phyloP scores from a whole-genome alignment of 2,113 vertebrate species.

The Xenopus laevis region DNA sequence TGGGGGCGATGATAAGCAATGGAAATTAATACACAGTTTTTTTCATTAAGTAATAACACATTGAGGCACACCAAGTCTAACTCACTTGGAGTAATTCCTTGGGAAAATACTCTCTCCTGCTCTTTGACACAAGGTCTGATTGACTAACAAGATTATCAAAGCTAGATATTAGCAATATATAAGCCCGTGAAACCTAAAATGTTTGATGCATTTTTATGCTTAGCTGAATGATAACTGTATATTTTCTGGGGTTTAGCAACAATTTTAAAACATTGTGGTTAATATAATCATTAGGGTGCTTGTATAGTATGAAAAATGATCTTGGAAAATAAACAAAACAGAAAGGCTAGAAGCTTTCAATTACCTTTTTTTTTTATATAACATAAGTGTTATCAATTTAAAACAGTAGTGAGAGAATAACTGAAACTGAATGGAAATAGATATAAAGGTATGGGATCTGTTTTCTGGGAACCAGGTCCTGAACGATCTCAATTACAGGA shows the following conservation, averaged over 20 bases:
- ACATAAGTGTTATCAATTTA: too few relatives aligned
- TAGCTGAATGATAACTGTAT: neutral
- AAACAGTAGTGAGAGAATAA: too few relatives aligned
- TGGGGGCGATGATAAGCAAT: neutral
- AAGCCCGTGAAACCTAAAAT: neutral
- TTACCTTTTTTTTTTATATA: too few relatives aligned
- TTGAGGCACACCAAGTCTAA: neutral
- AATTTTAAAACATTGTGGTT: neutral
- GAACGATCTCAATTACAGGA: too few relatives aligned
- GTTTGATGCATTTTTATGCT: neutral
- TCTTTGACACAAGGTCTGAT: neutral
- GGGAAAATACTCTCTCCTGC: neutral
- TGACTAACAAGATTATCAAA: neutral
- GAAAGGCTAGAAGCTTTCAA: too few relatives aligned
- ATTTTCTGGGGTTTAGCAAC: neutral
- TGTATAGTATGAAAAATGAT: too few relatives aligned
- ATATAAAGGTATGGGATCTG: too few relatives aligned
- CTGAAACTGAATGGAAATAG: too few relatives aligned
- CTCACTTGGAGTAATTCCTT: neutral
- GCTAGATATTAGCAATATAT: neutral
- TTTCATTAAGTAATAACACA: conserved; percentile 5
- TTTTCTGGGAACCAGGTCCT: too few relatives aligned
- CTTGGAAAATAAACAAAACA: too few relatives aligned
- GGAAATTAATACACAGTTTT: neutral
- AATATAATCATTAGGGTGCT: too few relatives aligned